Conservation (phyloP, 2,797 vertebrate species). For the Sus cebifrons region DNA sequence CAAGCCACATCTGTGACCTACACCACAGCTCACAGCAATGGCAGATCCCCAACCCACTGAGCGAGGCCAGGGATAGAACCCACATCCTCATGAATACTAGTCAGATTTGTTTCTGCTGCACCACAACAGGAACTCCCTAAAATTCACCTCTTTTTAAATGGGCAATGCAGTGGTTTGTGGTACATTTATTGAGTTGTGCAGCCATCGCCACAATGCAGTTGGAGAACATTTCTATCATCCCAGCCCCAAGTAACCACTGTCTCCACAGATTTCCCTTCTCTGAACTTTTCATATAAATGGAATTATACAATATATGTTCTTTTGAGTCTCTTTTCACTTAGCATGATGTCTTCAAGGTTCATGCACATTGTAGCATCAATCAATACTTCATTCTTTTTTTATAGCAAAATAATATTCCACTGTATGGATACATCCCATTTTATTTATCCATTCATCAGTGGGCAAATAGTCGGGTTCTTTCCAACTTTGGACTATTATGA, state of each 20-base stretch:
- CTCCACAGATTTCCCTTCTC: neutral
- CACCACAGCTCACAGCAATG: too few species aligned
- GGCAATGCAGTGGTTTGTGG: neutral
- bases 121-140: neutral
- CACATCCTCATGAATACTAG: too few species aligned
- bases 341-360: neutral
- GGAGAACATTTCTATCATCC: neutral
- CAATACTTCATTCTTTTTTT: neutral
- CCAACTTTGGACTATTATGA: neutral
- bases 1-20: too few species aligned
- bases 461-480: neutral
- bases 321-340: neutral
- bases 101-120: too few species aligned
- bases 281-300: conserved; percentile 17
- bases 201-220: neutral
- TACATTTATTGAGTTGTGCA: neutral
- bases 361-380: neutral
- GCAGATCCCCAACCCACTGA: too few species aligned
- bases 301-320: neutral
- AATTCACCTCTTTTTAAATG: neutral
- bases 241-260: neutral
- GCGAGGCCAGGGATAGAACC: too few species aligned
- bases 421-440: neutral
- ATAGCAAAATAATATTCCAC: conserved; percentile 30
- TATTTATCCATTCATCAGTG: neutral